Base-by-base conservation (phyloP, 2,888 invertebrate species). In the Ormyrus thymus region DNA sequence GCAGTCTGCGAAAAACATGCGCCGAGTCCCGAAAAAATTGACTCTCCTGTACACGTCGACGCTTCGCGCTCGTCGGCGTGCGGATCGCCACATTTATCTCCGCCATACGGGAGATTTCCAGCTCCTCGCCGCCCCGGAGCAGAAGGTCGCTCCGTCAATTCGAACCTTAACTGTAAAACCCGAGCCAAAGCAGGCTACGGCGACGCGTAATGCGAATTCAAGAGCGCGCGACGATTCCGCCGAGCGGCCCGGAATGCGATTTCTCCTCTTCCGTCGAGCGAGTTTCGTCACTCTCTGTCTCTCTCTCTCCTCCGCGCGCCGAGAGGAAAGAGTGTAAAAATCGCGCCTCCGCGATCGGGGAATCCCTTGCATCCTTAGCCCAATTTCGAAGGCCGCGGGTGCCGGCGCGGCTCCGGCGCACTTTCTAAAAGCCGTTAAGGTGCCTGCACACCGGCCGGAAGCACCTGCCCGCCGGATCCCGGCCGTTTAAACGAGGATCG, bases 351-450 rank as follows among this genome's bases (percentile, higher is more conserved):
- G n/a, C 51, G 45, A 62, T 72, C 15, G 71, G 71, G 78, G 79
- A 76, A 73, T 78, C 81, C 78, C 74, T 81, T 81, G 69, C 81
- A 73, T 78, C 81, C 78, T 75, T 81, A 81, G 69, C 81, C 81
- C 76, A 84, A 83, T 83, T 84, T 82, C 79, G 71, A 78, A 79
- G 65, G 51, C 66, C 29, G 15, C 79, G 71, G 76, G 77, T 51
- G 51, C 66, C 29, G 15, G 29, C 51, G 56, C 48, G 4, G 64
- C 74, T 79, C 68, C n/a, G n/a, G 70, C 65, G 72, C 81, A 86
- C 87, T 89, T 89, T 89, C 88, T 87, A 89, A 88, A 84, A 80
- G 83, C 65, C 66, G 84, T 86, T 85, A 84, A 86, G 86, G 84
- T 83, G 84, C 75, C 80, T 84, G 85, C 84, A 84, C 85, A 70